Base-by-base conservation (phyloP, 2,888 invertebrate species). In the Eupithecia subfuscata region DNA sequence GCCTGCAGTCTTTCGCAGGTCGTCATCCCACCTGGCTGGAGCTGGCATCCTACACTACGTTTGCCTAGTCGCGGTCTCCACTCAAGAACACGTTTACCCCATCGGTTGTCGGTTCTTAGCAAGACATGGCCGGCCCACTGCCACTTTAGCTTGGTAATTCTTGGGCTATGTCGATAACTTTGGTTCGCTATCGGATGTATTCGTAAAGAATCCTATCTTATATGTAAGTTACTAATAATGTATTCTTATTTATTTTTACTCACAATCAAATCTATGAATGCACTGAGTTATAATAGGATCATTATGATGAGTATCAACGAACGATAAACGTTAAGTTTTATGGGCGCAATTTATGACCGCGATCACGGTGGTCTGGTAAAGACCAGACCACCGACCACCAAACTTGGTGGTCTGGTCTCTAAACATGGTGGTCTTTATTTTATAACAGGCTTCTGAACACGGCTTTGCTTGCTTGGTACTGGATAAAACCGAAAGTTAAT, bases 341-440 rank as follows among this genome's bases (percentile, higher is more conserved):
- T 63, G 43, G 60, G 3, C 70, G 30, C 60, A 63, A 63, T 70
- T 69, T 60, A 71, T 63, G 25, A 30, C 25, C 40, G 16, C 67
- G 9, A 22, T 22, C 67, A 22, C 22, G 67, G 67, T 67, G 67
- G 67, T 43, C 67, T 56, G 22, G n/a, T 22, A n/a, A n/a, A n/a
- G n/a, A n/a, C n/a, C n/a, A n/a, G n/a, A n/a, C n/a, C n/a, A n/a
- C n/a, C n/a, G n/a, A n/a, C n/a, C 22, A 6, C 2, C 14, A 12
- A 40, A 0, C 40, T 43, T 14, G 34, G 64, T 64, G 64, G 34
- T 16, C 34, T n/a, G n/a, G n/a, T n/a, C 18, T 18, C 11, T n/a
- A 1, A 22, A 18, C 40, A 67, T 43, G 65, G 65, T 40, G 65
- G 65, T 67, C 65, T 67, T 37, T 67, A 12, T 37, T 40, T 37